Evolutionary conservation across 2,888 invertebrate genomes (phyloP), one percentile per base, ranked within the genome.

Genomic region (Falcaria lacertinaria): DNA sequence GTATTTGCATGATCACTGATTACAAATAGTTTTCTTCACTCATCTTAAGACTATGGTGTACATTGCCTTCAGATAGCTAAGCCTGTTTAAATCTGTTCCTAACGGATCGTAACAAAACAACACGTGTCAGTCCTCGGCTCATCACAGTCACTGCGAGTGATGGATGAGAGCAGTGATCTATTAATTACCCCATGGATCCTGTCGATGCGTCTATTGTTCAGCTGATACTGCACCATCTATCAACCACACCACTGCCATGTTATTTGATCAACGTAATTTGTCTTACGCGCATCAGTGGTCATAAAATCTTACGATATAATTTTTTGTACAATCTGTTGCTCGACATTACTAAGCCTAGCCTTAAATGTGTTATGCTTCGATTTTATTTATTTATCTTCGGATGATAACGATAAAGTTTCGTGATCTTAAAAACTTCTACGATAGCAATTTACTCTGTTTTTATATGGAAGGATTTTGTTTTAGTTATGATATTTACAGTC

Each of bases 191-290:
- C 57, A 65, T 69, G 71, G 78, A 79, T 81, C 75, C 73, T 69
- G 69, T 70, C 73, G 77, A 77, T 81, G 75, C 69, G 64, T 69
- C 77, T 74, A 86, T 88, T 88, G 86, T 87, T 73, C 70, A 63
- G 55, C 50, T 64, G 74, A 72, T 74, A 74, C 54, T 53, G 51
- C 51, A 66, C 69, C 69, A 86, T 89, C 81, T 69, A 84, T 87
- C 87, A 86, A 82, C 75, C 80, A 67, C 79, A 80, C 78, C 77
- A 79, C 69, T 80, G 81, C 81, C 85, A 69, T 77, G 80, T 85
- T 69, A 69, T 73, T 75, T 72, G 71, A 74, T 72, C 74, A 61
- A 60, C 60, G 71, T 74, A 73, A 87, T 86, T 84, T 80, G 84
- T 87, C 83, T 80, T 81, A 50, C 69, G 68, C 67, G 77, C 77